Evolutionary conservation across 2,113 vertebrate species (phyloP).

Genomic region (Ia io): DNA sequence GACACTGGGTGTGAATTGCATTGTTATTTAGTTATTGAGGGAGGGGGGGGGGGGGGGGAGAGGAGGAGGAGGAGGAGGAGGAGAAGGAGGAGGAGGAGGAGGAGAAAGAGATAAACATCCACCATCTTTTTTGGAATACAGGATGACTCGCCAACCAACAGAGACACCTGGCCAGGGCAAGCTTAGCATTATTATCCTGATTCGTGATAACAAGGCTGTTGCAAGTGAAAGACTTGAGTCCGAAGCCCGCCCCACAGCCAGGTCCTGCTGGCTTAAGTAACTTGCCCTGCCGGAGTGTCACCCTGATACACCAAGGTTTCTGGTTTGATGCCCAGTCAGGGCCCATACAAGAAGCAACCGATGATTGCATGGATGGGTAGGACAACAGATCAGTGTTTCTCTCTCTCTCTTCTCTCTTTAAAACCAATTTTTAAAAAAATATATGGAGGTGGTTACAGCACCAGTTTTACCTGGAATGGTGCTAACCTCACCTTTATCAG

Average conservation of each 20-base stretch:
- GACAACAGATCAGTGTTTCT: neutral
- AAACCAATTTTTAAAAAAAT: neutral
- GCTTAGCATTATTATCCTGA: no score
- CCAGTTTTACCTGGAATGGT: rapidly evolving
- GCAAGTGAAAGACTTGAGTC: neutral
- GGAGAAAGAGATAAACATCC: no score
- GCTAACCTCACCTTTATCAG: rapidly evolving
- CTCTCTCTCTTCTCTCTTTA: no score
- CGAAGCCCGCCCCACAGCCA: neutral
- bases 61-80: no score
- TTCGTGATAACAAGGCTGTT: rapidly evolving
- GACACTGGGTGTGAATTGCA: no score
- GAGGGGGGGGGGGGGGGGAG: no score
- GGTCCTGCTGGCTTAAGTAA: rapidly evolving
- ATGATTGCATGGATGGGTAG: neutral
- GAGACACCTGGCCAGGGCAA: no score
- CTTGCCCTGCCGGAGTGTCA: neutral
- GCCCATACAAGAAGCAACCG: neutral
- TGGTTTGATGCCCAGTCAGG: neutral
- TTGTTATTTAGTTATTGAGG: no score
- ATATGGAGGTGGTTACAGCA: rapidly evolving
- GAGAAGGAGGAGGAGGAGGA: no score
- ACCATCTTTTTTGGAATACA: no score
- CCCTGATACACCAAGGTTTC: neutral
- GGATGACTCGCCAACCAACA: no score